Evolutionary conservation across 2,113 vertebrate genomes (phyloP).

Genomic region (Vanacampus margaritifer): DNA sequence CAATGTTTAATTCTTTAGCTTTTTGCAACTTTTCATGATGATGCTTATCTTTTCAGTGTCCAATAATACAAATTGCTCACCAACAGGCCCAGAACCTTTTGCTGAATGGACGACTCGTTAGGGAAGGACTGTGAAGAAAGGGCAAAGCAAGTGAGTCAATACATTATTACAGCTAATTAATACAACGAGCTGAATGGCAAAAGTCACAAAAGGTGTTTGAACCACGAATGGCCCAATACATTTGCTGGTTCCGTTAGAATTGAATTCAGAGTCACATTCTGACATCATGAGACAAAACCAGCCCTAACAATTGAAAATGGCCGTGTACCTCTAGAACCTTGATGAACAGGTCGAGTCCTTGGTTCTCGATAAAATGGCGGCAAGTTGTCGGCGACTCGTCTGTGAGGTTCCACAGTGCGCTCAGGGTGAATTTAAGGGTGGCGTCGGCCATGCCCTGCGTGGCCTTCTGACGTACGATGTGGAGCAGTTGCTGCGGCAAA

Average conservation of each 20-base stretch:
- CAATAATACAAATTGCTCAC: slow-evolving; percentile 71
- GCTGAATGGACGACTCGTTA: slow-evolving; percentile 94
- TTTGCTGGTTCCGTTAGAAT: too few relatives aligned
- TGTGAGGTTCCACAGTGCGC: slow-evolving; percentile 97
- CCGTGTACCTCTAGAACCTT: slow-evolving; percentile 90
- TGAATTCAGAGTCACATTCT: too few relatives aligned
- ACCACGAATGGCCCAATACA: too few relatives aligned
- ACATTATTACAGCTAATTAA: neutral
- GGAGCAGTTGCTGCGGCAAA: slow-evolving; percentile 87
- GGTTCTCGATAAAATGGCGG: slow-evolving; percentile 97
- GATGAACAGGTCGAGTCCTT: slow-evolving; percentile 96
- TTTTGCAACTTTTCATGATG: neutral
- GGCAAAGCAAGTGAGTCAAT: slow-evolving; percentile 40
- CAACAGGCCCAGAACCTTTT: slow-evolving; percentile 96
- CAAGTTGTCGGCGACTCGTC: slow-evolving; percentile 99
- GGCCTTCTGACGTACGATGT: slow-evolving; percentile 97
- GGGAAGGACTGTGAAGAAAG: slow-evolving; percentile 84
- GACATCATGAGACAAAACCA: too few relatives aligned
- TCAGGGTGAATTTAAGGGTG: slow-evolving; percentile 96
- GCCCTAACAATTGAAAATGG: too few relatives aligned
- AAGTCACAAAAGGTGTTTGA: neutral
- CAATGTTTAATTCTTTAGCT: too few relatives aligned
- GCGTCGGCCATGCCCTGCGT: slow-evolving; percentile 91
- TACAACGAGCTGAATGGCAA: too few relatives aligned
- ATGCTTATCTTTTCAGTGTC: neutral